Percentiles rank a stretch among this genome's conserved stretches.
Evolutionary conservation across 2,888 invertebrate genomes (phyloP).

Genomic region (Zygaena filipendulae): DNA sequence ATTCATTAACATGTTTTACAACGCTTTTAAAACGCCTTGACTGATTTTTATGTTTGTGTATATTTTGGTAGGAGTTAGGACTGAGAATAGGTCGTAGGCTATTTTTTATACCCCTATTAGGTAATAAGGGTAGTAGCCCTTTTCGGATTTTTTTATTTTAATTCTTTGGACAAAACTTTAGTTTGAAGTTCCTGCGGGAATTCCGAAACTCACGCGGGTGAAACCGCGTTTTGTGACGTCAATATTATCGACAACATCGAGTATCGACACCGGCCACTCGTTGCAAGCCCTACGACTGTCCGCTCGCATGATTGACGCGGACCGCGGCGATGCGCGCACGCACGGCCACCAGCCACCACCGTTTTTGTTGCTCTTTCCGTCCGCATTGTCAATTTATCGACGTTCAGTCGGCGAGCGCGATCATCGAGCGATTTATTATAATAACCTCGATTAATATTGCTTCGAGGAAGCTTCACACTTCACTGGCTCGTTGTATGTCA

Average conservation of each 20-base stretch:
- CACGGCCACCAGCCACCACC: conserved; percentile 21
- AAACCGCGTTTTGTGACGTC: conserved; percentile 20
- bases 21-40: no score
- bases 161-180: no score
- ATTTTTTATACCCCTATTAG: no score
- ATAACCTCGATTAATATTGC: conserved; percentile 21
- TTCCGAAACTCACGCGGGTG: no score
- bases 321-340: conserved; percentile 24
- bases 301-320: conserved; percentile 37
- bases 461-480: conserved; percentile 31
- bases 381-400: conserved; percentile 20
- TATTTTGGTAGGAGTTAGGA: no score
- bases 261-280: conserved; percentile 2
- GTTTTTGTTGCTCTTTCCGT: conserved; percentile 24
- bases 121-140: no score
- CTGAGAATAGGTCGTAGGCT: no score
- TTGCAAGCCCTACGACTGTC: conserved; percentile 15
- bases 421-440: conserved; percentile 35
- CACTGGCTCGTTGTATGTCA: no score
- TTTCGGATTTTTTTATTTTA: no score
- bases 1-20: no score
- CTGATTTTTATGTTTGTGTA: no score
- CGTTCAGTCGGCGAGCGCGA: conserved; percentile 27
- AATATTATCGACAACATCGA: conserved; percentile 15
- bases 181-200: no score